Conservation (phyloP, 53 echinoderm and acorn worm species). For the Luidia sarsii region DNA sequence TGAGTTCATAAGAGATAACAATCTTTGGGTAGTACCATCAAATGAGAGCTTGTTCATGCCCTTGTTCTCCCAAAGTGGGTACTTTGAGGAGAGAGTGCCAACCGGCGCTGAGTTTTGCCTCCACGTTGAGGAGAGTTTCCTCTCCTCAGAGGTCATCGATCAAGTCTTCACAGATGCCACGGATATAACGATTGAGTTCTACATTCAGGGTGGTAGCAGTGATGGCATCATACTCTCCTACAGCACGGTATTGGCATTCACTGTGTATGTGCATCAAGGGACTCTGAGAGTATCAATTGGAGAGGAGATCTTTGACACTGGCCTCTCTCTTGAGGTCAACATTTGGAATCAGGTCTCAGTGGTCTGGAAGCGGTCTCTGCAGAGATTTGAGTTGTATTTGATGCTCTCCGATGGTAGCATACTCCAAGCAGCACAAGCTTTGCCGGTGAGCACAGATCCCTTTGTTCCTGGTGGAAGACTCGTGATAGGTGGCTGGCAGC, state of each 20-base stretch:
- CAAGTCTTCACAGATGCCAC: slow-evolving; percentile 51
- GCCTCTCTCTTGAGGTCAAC: slow-evolving; percentile 32
- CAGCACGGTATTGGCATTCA: slow-evolving; percentile 61
- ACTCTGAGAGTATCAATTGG: slow-evolving; percentile 65
- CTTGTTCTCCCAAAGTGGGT: slow-evolving; percentile 45
- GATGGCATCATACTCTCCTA: slow-evolving; percentile 79
- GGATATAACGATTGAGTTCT: slow-evolving; percentile 77
- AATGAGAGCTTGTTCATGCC: slow-evolving; percentile 63
- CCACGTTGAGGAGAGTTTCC: slow-evolving; percentile 58
- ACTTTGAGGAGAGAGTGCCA: slow-evolving; percentile 60
- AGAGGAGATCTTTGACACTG: slow-evolving; percentile 64
- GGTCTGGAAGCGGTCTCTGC: slow-evolving; percentile 59
- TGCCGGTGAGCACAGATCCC: slow-evolving; percentile 22
- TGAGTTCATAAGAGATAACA: slow-evolving; percentile 21
- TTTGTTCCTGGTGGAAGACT: slow-evolving; percentile 70
- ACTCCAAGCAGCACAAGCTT: slow-evolving; percentile 21
- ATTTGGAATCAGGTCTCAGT: slow-evolving; percentile 75
- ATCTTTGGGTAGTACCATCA: slow-evolving; percentile 50
- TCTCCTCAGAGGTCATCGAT: slow-evolving; percentile 66
- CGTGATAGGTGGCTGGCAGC: slow-evolving; percentile 77
- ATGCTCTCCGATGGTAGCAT: slow-evolving; percentile 38
- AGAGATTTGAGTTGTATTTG: slow-evolving; percentile 50
- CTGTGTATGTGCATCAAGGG: slow-evolving; percentile 49
- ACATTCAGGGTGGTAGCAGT: slow-evolving; percentile 38
- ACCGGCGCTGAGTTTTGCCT: slow-evolving; percentile 74